Base-by-base conservation (phyloP, 2,797 vertebrate genomes). In the Scleropages formosus region DNA sequence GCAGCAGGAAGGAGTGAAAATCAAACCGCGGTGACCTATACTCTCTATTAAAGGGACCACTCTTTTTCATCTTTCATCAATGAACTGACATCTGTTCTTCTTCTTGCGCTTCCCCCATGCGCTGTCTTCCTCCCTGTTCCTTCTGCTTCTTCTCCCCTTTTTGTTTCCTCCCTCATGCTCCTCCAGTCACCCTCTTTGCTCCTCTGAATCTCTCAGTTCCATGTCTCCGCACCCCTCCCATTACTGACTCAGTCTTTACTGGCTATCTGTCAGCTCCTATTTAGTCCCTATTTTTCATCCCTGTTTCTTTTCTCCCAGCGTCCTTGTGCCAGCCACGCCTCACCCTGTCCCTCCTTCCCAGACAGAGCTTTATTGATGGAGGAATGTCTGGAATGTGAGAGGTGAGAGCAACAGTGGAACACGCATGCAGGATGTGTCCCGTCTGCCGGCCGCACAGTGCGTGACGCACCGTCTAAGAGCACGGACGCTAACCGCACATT, bases 201-300 rank as follows among this genome's bases (percentile, higher is more conserved):
- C 61, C 63, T 66, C 24, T 65, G 4, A 10, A 16, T 12, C 47
- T 4, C 18, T 66, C 73, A 85, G 81, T 76, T 80, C 44, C 72
- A 7, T 53, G 61, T 71, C 66, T 78, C 77, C 78, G 76, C 60
- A 78, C 74, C 76, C 61, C 68, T 81, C 72, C 63, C 74, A 65
- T 69, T 66, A 47, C 39, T 56, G 31, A 67, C 10, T 20, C 65
- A 20, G 22, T 67, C 22, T 47, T 46, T 73, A 62, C 71, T 60
- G n/a, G 80, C 81, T 77, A 79, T 74, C 66, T 77, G 20, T 80
- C 80, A 78, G 61, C 68, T 62, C 53, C 80, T 76, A 79, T 74
- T 79, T 61, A 61, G 16, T 61, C 20, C 22, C 59, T n/a, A 9
- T 15, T 61, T 61, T 27, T 22, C 63, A 18, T 56, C 51, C 46